Percentiles rank a stretch among this genome's conserved stretches.
These are phyloP conservation scores for Lasioglossum morio DNA, from an alignment of 2,888 invertebrate genomes.

Conservation along the genomic window DNA sequence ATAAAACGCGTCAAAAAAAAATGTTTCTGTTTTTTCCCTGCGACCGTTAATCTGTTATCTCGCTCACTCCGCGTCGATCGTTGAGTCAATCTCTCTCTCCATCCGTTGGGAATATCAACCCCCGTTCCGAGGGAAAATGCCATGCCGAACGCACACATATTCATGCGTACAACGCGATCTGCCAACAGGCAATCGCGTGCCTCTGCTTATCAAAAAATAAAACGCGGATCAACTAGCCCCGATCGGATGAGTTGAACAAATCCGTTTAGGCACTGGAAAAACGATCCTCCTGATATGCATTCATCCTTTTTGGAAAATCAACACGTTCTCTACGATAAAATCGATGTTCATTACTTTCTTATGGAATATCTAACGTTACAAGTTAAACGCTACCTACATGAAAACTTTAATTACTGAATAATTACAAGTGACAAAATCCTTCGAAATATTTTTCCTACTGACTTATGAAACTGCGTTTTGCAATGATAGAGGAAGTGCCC, in stretches of 20 bases:
- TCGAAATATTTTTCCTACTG: no score
- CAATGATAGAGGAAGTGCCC: no score
- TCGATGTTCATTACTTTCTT: no score
- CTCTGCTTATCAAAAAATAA: neutral
- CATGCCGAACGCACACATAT: neutral
- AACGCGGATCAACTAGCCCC: neutral
- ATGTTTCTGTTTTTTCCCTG: constrained; percentile 42
- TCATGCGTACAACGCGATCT: neutral
- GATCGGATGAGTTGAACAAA: neutral
- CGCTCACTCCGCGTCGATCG: constrained; percentile 32
- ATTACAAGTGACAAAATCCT: no score
- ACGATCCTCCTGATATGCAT: neutral
- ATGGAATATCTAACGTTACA: no score
- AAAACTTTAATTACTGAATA: no score
- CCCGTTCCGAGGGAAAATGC: neutral
- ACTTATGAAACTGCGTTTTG: no score
- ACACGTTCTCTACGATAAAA: no score
- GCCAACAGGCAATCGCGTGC: neutral
- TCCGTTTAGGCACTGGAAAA: neutral
- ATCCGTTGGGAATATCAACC: constrained; percentile 21
- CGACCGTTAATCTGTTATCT: constrained; percentile 59
- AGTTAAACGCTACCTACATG: no score
- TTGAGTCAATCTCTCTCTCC: constrained; percentile 47
- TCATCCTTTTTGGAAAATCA: neutral
- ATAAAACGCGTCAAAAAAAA: constrained; percentile 70